Evolutionary conservation across 2,797 vertebrate species (phyloP), one percentile per base, ranked within the genome.

Genomic region (Fundulus diaphanus): DNA sequence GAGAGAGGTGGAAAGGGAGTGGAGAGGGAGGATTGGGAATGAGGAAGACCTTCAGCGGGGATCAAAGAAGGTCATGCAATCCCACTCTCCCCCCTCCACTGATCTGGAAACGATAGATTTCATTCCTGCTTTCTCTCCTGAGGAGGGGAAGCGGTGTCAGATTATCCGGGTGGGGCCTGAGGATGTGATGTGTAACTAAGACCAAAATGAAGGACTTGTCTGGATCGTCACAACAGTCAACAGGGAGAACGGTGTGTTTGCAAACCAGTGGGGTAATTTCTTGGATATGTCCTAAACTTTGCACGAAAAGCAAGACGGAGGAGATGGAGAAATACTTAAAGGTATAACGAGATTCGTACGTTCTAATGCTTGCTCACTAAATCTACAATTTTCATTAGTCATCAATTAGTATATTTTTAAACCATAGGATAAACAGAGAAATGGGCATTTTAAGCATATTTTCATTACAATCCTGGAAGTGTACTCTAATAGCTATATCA

Each of bases 101-200:
- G 90, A 92, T 92, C 88, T 93, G 91, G 90, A 91, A 93, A 92
- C 76, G 83, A 92, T 93, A 85, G 86, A 91, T 93, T 93, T 93
- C 88, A 92, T 87, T 89, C 85, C 90, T 82, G 85, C 84, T 85
- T 87, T 90, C 24, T 27, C 81, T 92, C 69, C 57, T 81, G 71
- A 83, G 76, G 80, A 81, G 81, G 72, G 89, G 90, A 91, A 90
- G 85, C 80, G 76, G 87, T 82, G 85, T 92, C 76, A n/a, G 78
- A 68, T 94, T 90, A 74, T 87, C 74, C 11, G 72, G 74, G 82
- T 56, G 82, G 82, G 73, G 85, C 54, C 65, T 0, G 37, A 74
- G 80, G 88, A 88, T 59, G 66, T 77, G 85, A 88, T 84, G 83
- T 77, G 82, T 81, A 86, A 88, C 86, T 76, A 78, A 89, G 73